Conservation (phyloP, 2,888 invertebrate genomes). For the Pediacus dermestoides region DNA sequence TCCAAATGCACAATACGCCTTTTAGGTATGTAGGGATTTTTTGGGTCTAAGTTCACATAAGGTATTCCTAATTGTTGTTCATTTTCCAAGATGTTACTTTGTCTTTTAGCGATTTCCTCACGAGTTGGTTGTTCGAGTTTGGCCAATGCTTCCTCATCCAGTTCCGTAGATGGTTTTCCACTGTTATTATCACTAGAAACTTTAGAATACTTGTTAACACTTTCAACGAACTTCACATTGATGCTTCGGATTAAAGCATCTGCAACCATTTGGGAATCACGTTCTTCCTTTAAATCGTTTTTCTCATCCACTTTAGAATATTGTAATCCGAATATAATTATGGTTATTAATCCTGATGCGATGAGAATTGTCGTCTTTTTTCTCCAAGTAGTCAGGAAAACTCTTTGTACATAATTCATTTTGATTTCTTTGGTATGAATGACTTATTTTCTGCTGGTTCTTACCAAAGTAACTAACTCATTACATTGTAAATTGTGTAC, state of each 20-base stretch:
- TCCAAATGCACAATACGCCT: constrained; percentile 69
- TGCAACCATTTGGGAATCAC: constrained; percentile 28
- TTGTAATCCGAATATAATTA: constrained; percentile 51
- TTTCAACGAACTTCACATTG: constrained; percentile 38
- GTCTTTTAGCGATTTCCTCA: constrained; percentile 43
- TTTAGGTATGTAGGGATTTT: constrained; percentile 51
- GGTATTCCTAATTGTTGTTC: constrained; percentile 50
- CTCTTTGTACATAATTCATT: constrained; percentile 46
- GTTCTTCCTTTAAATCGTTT: constrained; percentile 26
- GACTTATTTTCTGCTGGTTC: too few relatives aligned
- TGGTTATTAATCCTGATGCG: constrained; percentile 42
- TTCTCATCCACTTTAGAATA: constrained; percentile 39
- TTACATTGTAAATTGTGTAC: too few relatives aligned
- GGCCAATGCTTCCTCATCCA: constrained; percentile 21
- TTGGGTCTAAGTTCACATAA: constrained; percentile 45
- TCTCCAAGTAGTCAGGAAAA: constrained; percentile 51
- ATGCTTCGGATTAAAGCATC: constrained; percentile 33
- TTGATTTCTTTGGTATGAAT: too few relatives aligned
- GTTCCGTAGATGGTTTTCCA: constrained; percentile 19
- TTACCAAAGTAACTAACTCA: too few relatives aligned
- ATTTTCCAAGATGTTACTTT: constrained; percentile 29
- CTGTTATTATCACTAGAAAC: constrained; percentile 12
- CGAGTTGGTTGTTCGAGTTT: constrained; percentile 47
- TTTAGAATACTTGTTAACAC: constrained; percentile 22
- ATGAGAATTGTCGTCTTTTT: constrained; percentile 52